These are phyloP conservation scores for Odontocerum albicorne DNA, from an alignment of 2,888 invertebrate genomes.

Conservation along the genomic window DNA sequence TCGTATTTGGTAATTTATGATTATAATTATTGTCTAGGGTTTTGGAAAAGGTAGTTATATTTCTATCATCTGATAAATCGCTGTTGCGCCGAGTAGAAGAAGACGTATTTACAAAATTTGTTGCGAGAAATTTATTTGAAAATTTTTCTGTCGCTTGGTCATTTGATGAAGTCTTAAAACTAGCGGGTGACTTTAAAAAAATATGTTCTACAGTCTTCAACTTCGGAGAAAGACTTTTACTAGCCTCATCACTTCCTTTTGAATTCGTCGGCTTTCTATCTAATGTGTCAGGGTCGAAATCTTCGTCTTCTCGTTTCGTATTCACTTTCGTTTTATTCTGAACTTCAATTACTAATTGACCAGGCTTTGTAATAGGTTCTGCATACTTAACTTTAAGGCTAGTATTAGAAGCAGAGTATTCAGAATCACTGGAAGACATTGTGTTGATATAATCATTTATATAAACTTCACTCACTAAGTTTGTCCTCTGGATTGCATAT, in stretches of 20 bases:
- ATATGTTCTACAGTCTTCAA: slow-evolving; percentile 51
- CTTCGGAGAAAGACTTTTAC: slow-evolving; percentile 4
- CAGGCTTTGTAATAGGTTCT: slow-evolving; percentile 61
- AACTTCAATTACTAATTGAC: slow-evolving; percentile 80
- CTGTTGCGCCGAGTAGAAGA: no score
- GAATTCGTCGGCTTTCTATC: slow-evolving; percentile 73
- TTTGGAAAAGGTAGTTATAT: background rate
- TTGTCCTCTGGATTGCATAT: slow-evolving; percentile 23
- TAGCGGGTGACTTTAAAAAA: slow-evolving; percentile 66
- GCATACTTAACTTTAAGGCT: slow-evolving; percentile 43
- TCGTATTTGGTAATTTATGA: no score
- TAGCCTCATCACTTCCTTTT: slow-evolving; percentile 41
- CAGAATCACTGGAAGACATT: slow-evolving; percentile 55
- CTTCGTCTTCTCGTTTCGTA: slow-evolving; percentile 67
- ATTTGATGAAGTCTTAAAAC: slow-evolving; percentile 59
- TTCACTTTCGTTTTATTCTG: slow-evolving; percentile 70
- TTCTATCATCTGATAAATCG: no score
- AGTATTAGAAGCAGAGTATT: slow-evolving; percentile 49
- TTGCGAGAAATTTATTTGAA: no score
- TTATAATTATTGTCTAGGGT: slow-evolving; percentile 5
- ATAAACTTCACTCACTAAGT: slow-evolving; percentile 69
- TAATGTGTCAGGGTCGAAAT: slow-evolving; percentile 83
- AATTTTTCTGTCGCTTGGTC: no score
- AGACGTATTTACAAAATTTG: no score
- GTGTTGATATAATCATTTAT: slow-evolving; percentile 60